Conservation (phyloP, 2,888 invertebrate genomes). For the Chrysodeixis includens region DNA sequence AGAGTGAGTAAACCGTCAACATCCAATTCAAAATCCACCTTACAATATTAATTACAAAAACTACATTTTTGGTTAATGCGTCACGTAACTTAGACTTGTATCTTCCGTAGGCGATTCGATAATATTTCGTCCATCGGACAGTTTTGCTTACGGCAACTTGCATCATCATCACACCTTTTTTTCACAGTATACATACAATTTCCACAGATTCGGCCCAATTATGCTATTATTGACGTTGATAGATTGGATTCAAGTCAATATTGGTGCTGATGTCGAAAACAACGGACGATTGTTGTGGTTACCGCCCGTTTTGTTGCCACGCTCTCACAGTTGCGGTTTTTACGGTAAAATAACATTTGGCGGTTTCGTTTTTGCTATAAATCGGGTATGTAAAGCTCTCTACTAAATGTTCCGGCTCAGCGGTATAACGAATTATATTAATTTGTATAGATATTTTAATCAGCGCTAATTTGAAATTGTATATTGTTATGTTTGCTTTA, state of each 20-base stretch:
- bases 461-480: background rate
- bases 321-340: conserved; percentile 6
- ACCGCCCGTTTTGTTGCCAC: conserved; percentile 27
- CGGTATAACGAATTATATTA: too few species aligned
- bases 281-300: conserved; percentile 22
- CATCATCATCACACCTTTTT: conserved; percentile 16
- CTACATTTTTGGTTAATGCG: too few species aligned
- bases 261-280: conserved; percentile 42
- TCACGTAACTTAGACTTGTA: too few species aligned
- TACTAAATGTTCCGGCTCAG: background rate
- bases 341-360: conserved; percentile 13
- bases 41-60: too few species aligned
- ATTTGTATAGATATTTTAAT: background rate
- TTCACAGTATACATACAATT: conserved; percentile 39
- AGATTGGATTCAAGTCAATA: conserved; percentile 53
- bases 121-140: too few species aligned
- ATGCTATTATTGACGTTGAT: conserved; percentile 54
- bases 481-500: too few species aligned
- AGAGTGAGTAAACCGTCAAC: too few species aligned
- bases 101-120: too few species aligned
- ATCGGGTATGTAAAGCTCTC: background rate
- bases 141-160: background rate
- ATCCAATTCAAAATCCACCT: too few species aligned
- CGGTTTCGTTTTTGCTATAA: background rate
- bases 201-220: conserved; percentile 38